Evolutionary conservation across 2,888 invertebrate species (phyloP).

Genomic region (Melanotus villosus): DNA sequence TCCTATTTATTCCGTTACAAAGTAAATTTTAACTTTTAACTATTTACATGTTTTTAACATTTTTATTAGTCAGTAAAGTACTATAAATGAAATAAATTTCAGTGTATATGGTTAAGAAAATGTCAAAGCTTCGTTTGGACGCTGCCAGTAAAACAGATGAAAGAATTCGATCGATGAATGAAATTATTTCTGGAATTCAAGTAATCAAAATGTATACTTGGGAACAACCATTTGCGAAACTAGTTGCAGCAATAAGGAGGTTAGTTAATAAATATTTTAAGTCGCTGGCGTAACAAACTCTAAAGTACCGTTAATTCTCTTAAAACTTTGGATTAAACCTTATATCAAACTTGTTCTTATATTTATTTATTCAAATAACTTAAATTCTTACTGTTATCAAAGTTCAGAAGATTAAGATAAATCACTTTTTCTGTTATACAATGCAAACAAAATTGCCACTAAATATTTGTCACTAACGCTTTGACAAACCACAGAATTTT

Average conservation of each 20-base stretch:
- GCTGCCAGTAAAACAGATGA: slow-evolving; percentile 92
- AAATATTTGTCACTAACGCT: too few relatives aligned
- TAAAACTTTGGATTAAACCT: too few relatives aligned
- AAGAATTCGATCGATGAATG: slow-evolving; percentile 91
- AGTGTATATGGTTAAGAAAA: slow-evolving; percentile 82
- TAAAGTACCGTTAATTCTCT: too few relatives aligned
- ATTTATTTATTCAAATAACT: too few relatives aligned
- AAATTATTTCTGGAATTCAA: slow-evolving; percentile 87
- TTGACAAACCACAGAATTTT: too few relatives aligned
- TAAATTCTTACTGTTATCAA: too few relatives aligned
- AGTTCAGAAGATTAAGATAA: too few relatives aligned
- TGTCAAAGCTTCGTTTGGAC: slow-evolving; percentile 78
- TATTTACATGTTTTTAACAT: too few relatives aligned
- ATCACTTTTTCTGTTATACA: too few relatives aligned
- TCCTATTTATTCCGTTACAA: slow-evolving; percentile 68
- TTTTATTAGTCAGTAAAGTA: background rate
- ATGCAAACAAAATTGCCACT: too few relatives aligned
- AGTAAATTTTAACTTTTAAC: slow-evolving; percentile 62
- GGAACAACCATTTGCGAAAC: slow-evolving; percentile 85
- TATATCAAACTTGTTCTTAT: too few relatives aligned
- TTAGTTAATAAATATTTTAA: slow-evolving; percentile 69
- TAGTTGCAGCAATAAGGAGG: slow-evolving; percentile 82
- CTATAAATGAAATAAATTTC: slow-evolving; percentile 42
- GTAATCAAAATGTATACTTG: slow-evolving; percentile 95
- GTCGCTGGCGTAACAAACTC: background rate